Base-by-base conservation (phyloP, 2,888 invertebrate genomes). In the Beris morrisii region DNA sequence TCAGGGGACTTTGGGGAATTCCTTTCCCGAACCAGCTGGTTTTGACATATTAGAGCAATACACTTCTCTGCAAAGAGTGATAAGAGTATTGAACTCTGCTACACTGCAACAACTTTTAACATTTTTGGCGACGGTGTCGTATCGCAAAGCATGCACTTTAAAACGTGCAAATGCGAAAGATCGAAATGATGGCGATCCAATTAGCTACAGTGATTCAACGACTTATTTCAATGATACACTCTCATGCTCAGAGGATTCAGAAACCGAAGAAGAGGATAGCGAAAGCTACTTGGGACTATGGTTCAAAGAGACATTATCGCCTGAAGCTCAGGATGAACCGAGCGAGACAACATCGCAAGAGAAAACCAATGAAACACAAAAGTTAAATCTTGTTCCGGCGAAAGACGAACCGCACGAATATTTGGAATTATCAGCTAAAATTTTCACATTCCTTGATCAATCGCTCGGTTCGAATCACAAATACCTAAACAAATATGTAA, bases 141-240 rank as follows among this genome's bases (percentile, higher is more conserved):
- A 95, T 81, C 87, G 94, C 74, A 96, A 95, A 83, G 93, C 93
- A 0, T 93, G 92, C 70, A 89, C 91, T 65, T 80, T 94, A 73
- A 93, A 92, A 78, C 85, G 93, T 66, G 85, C 85, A 1, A 90
- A 89, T 77, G 89, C 91, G 74, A 91, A 92, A 81, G 83, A 85
- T 74, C 83, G 83, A 66, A 91, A 92, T 68, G 88, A 91, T 48
- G 91, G 91, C 77, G 95, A 95, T 77, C 91, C 91, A 56, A 87
- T 90, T 68, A 90, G 89, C 77, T 89, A 89, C 71, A 95, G 95
- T 4, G 96, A 95, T 81, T 95, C 95, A 9, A 95, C 95, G 56
- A 95, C 95, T n/a, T 96, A 94, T 82, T 95, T 95, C 80, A 95
- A 95, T 81, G 95, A 96, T 81, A 91, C 95, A 81, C 86, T 92